A percentile compares a stretch with the other conserved stretches of the same genome.
phyloP scores from a whole-genome alignment of 2,888 invertebrate genomes.

The Watsonalla binaria region DNA sequence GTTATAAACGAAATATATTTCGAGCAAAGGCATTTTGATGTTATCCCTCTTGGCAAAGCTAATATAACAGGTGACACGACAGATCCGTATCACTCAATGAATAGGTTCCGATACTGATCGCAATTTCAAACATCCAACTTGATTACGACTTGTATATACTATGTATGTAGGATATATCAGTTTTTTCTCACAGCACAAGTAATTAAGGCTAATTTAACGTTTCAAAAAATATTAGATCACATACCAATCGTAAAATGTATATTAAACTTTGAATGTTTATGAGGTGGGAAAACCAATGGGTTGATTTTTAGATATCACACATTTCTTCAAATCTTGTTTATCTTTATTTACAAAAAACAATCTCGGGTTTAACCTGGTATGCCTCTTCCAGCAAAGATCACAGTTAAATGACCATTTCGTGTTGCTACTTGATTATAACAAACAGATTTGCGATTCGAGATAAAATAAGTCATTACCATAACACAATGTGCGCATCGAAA shows the following conservation, averaged over 20 bases:
- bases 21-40: conserved; percentile 3
- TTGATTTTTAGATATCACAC: no score
- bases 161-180: background rate
- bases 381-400: no score
- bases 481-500: conserved; percentile 38
- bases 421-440: background rate
- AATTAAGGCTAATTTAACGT: no score
- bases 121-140: background rate
- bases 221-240: no score
- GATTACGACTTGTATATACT: background rate
- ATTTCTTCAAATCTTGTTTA: no score
- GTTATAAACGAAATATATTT: background rate
- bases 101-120: background rate
- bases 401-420: no score
- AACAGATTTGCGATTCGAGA: conserved; percentile 22
- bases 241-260: no score
- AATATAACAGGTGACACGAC: conserved; percentile 2
- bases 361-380: no score
- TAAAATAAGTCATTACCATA: conserved; percentile 25
- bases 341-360: background rate
- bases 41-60: background rate
- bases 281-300: no score
- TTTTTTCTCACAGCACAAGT: background rate
- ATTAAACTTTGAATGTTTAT: no score
- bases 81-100: background rate